Evolutionary conservation across 2,888 invertebrate genomes (phyloP).

Genomic region (Desoria tigrina): DNA sequence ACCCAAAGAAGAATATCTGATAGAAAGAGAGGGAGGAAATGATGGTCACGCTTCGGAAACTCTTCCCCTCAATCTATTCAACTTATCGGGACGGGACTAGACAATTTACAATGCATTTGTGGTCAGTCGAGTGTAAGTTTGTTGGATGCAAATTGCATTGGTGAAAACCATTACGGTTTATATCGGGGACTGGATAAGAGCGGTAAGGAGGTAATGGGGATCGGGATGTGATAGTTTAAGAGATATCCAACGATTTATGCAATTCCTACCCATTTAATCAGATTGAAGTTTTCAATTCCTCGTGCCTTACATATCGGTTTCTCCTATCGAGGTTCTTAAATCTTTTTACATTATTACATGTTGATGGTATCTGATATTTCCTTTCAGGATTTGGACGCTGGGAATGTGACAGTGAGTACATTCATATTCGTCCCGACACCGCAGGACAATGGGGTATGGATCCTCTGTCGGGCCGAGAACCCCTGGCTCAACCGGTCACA

Average conservation of each 20-base stretch:
- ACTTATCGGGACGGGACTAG: conserved; percentile 14
- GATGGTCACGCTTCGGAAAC: conserved; percentile 20
- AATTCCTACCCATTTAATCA: background rate
- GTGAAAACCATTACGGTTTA: conserved; percentile 8
- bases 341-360: too few species aligned
- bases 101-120: conserved; percentile 16
- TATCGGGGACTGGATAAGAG: background rate
- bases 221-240: too few species aligned
- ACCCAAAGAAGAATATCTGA: conserved; percentile 17
- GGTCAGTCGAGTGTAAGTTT: conserved; percentile 15
- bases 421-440: conserved; percentile 78
- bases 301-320: background rate
- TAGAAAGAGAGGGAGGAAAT: conserved; percentile 21
- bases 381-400: conserved; percentile 73
- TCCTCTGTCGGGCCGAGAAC: conserved; percentile 86
- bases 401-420: conserved; percentile 78
- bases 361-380: background rate
- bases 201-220: background rate
- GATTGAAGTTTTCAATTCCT: background rate
- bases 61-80: conserved; percentile 22
- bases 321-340: background rate
- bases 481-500: conserved; percentile 75
- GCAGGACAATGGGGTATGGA: conserved; percentile 84
- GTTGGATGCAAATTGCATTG: conserved; percentile 8
- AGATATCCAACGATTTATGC: conserved; percentile 1